Percentiles rank a stretch among this genome's conserved stretches.
Evolutionary conservation across 2,888 invertebrate genomes (phyloP).

Genomic region (Diploptera punctata): DNA sequence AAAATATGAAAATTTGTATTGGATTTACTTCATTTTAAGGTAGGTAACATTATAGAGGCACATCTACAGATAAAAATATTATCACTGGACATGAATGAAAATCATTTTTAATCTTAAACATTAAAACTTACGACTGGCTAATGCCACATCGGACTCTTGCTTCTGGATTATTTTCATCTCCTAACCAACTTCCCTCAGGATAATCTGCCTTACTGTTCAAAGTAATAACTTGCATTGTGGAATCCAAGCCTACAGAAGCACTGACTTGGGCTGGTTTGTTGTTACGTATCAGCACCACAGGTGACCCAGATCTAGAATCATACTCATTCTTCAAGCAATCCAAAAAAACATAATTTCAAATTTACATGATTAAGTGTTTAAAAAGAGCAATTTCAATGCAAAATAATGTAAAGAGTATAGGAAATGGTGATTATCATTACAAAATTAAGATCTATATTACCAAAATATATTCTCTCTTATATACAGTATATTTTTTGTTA

Average conservation of each 20-base stretch:
- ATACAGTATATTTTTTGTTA: too few relatives aligned
- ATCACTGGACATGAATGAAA: too few relatives aligned
- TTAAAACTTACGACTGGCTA: slow-evolving; percentile 54
- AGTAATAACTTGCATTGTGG: slow-evolving; percentile 48
- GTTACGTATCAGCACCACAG: slow-evolving; percentile 38
- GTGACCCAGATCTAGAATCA: slow-evolving; percentile 19
- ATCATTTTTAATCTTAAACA: too few relatives aligned
- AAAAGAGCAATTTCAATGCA: not conserved
- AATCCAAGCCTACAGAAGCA: slow-evolving; percentile 43
- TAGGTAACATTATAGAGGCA: too few relatives aligned
- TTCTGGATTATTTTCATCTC: slow-evolving; percentile 57
- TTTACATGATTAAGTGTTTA: not conserved
- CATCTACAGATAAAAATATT: too few relatives aligned
- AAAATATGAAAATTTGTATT: too few relatives aligned
- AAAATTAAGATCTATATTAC: too few relatives aligned
- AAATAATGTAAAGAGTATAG: not conserved
- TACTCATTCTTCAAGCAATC: too few relatives aligned
- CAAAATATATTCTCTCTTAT: too few relatives aligned
- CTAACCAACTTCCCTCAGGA: slow-evolving; percentile 59
- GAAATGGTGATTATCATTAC: too few relatives aligned
- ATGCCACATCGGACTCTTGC: slow-evolving; percentile 58
- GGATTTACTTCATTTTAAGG: too few relatives aligned
- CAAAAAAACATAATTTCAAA: too few relatives aligned
- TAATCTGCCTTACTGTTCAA: slow-evolving; percentile 54
- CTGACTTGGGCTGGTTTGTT: slow-evolving; percentile 42